A percentile compares a stretch with the other conserved stretches of the same genome.
These are phyloP conservation scores for Amphiprion percula DNA, from an alignment of 2,113 vertebrate species.

Conservation along the genomic window DNA sequence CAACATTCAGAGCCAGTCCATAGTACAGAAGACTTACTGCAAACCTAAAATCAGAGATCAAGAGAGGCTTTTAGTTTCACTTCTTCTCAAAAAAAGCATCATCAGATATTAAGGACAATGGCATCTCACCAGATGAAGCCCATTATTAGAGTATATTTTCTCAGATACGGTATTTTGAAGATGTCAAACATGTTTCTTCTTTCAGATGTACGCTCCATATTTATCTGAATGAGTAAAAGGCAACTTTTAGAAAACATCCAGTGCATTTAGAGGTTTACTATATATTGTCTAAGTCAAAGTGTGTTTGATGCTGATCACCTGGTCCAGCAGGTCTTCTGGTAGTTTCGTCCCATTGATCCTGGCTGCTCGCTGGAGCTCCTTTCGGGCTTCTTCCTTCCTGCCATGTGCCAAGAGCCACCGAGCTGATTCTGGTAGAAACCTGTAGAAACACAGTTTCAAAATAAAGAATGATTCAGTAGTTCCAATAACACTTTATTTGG, in stretches of 20 bases:
- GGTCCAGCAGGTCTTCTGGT: conserved; percentile 77
- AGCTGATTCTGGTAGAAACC: conserved; percentile 90
- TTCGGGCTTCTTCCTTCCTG: conserved; percentile 83
- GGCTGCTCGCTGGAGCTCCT: conserved; percentile 84
- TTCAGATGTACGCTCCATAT: conserved; percentile 59
- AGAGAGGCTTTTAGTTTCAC: neutral
- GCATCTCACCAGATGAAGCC: conserved; percentile 85
- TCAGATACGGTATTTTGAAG: conserved; percentile 80
- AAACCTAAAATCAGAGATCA: conserved; percentile 83
- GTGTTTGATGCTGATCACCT: conserved; percentile 74
- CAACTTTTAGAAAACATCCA: neutral
- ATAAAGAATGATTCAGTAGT: too few species aligned
- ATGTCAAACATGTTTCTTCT: conserved; percentile 83
- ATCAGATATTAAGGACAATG: too few species aligned
- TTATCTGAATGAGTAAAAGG: conserved; percentile 73
- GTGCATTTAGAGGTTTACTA: too few species aligned
- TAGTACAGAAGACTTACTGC: conserved; percentile 89
- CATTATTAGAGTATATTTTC: conserved; percentile 84
- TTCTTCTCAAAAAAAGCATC: neutral
- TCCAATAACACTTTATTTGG: too few species aligned
- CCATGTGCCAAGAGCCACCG: conserved; percentile 89
- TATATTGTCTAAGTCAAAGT: neutral
- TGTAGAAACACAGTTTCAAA: conserved; percentile 37
- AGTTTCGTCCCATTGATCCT: conserved; percentile 80
- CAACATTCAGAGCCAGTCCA: conserved; percentile 88